A percentile compares a stretch with the other conserved stretches of the same genome.
phyloP scores from a whole-genome alignment of 1,140 invertebrate genomes.

The Philotrypesis tridentata region DNA sequence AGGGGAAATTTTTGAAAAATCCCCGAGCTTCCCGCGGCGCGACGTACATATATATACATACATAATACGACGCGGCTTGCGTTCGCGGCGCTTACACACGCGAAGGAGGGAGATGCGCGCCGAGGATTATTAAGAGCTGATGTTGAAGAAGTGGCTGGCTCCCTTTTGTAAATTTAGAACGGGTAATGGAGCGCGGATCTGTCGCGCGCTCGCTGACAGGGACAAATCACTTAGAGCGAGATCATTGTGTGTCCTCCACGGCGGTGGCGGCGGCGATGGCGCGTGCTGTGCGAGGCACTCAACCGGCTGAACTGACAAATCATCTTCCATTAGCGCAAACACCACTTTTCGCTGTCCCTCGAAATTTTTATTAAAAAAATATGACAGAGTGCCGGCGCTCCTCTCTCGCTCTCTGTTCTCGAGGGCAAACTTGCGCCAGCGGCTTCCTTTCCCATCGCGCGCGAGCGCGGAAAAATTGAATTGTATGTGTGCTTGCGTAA shows the following conservation, averaged over 20 bases:
- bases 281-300: slow-evolving; percentile 50
- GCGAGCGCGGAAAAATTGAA: background rate
- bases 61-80: no score
- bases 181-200: slow-evolving; percentile 43
- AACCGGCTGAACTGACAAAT: slow-evolving; percentile 64
- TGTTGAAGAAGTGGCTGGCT: slow-evolving; percentile 21
- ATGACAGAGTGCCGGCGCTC: slow-evolving; percentile 15
- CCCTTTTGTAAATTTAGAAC: slow-evolving; percentile 40
- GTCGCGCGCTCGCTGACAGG: slow-evolving; percentile 58
- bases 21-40: no score
- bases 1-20: slow-evolving; percentile 42
- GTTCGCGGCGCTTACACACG: background rate
- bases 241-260: slow-evolving; percentile 55
- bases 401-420: background rate
- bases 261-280: no score
- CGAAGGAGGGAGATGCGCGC: no score
- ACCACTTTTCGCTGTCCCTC: slow-evolving; percentile 20
- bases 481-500: no score
- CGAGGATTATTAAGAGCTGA: slow-evolving; percentile 34
- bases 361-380: slow-evolving; percentile 32
- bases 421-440: background rate
- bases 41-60: no score
- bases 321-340: slow-evolving; percentile 61
- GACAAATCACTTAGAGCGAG: slow-evolving; percentile 67
- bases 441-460: background rate